Conservation (phyloP, 1,140 invertebrate genomes). For the Drosophila sucinea region DNA sequence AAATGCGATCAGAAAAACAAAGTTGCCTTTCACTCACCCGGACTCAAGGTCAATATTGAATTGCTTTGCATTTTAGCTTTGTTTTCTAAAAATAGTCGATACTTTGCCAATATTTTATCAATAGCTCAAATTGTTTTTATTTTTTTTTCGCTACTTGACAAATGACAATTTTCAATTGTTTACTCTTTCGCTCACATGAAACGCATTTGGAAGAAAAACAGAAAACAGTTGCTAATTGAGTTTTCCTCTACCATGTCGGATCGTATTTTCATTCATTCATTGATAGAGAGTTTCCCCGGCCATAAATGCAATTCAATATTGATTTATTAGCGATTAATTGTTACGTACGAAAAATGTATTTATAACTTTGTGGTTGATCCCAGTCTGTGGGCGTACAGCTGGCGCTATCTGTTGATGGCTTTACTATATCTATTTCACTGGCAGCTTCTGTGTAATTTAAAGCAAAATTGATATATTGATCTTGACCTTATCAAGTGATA, state of each 20-base stretch:
- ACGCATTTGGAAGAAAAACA: background rate
- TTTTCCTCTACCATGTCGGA: background rate
- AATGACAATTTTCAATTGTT: slow-evolving; percentile 6
- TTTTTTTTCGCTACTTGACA: background rate
- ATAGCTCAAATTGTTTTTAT: slow-evolving; percentile 17
- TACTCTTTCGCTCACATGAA: background rate
- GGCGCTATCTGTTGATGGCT: background rate
- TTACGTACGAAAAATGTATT: background rate
- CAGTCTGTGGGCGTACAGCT: background rate
- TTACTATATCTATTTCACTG: background rate
- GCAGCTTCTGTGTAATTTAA: background rate
- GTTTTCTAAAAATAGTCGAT: slow-evolving; percentile 39
- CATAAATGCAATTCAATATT: slow-evolving; percentile 8
- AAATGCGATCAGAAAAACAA: slow-evolving; percentile 23
- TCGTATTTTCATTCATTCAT: background rate
- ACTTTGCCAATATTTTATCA: slow-evolving; percentile 48
- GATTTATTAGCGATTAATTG: background rate
- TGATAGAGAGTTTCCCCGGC: background rate
- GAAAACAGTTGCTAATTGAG: no score
- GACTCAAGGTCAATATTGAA: slow-evolving; percentile 40
- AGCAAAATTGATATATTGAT: background rate
- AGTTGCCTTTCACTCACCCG: slow-evolving; percentile 42
- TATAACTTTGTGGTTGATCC: background rate
- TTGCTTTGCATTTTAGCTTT: slow-evolving; percentile 38
- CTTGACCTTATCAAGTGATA: slow-evolving; percentile 23